Evolutionary conservation across 1,140 invertebrate species (phyloP).

Genomic region (Pseudomyrmex pallidus): DNA sequence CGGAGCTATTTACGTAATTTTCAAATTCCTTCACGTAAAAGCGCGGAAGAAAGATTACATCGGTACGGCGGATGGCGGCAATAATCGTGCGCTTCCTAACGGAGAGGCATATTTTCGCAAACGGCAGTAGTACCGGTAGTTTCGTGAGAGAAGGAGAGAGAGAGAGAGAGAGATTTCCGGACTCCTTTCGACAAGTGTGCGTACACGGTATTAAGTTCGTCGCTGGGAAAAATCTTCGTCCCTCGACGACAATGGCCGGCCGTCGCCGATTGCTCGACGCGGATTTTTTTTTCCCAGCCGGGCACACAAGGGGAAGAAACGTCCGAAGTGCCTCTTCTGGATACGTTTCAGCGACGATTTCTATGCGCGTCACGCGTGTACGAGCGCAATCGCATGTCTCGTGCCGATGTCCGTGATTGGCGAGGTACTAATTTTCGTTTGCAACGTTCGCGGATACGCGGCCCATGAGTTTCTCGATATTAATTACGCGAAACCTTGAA

Average conservation of each 20-base stretch:
- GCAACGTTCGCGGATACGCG: slow-evolving; percentile 8
- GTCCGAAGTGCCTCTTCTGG: neutral
- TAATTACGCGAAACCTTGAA: slow-evolving; percentile 28
- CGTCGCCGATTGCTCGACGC: slow-evolving; percentile 11
- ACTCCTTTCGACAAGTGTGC: slow-evolving; percentile 66
- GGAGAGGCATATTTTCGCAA: slow-evolving; percentile 66
- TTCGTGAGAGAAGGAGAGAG: slow-evolving; percentile 37
- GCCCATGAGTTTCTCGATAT: slow-evolving; percentile 32
- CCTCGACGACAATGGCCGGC: slow-evolving; percentile 63
- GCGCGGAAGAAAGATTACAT: slow-evolving; percentile 47
- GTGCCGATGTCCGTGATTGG: slow-evolving; percentile 9
- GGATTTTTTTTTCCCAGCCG: neutral
- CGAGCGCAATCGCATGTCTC: slow-evolving; percentile 53
- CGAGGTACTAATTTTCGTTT: slow-evolving; percentile 41
- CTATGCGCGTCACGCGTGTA: slow-evolving; percentile 57
- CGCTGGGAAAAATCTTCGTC: slow-evolving; percentile 67
- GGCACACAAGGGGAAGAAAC: neutral
- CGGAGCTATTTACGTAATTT: slow-evolving; percentile 43
- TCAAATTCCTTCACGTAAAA: slow-evolving; percentile 48
- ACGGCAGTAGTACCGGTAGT: slow-evolving; percentile 67
- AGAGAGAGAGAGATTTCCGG: slow-evolving; percentile 70
- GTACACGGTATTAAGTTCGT: neutral
- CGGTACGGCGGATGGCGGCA: slow-evolving; percentile 35
- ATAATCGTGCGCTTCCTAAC: slow-evolving; percentile 69
- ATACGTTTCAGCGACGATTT: slow-evolving; percentile 16